Percentiles rank a stretch among this genome's conserved stretches.
These are phyloP conservation scores for Brachyhypopomus gauderio DNA, from an alignment of 2,113 vertebrate genomes.

Conservation along the genomic window DNA sequence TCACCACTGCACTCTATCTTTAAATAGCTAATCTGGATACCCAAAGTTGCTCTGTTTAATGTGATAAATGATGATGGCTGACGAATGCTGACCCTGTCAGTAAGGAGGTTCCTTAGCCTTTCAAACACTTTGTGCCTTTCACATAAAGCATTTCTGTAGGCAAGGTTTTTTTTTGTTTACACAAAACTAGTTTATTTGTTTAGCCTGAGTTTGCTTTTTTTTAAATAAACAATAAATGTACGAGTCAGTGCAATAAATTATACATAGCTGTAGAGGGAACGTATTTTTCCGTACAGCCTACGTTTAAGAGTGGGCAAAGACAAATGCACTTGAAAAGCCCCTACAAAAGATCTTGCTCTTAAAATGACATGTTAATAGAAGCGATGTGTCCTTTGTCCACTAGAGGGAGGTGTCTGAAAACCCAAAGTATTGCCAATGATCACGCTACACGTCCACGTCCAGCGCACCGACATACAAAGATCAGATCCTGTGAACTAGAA, in stretches of 20 bases:
- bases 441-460: slow-evolving; percentile 32
- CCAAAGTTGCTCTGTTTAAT: neutral
- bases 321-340: neutral
- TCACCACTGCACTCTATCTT: slow-evolving; percentile 69
- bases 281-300: neutral
- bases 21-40: neutral
- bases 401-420: slow-evolving; percentile 74
- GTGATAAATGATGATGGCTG: neutral
- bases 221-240: too few species aligned
- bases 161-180: neutral
- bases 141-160: neutral
- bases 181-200: too few species aligned
- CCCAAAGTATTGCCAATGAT: slow-evolving; percentile 50
- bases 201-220: too few species aligned
- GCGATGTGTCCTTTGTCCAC: slow-evolving; percentile 55
- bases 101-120: too few species aligned
- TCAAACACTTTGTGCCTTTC: neutral
- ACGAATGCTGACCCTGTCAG: neutral
- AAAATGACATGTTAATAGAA: neutral
- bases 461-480: neutral
- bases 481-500: neutral
- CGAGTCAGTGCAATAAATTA: too few species aligned
- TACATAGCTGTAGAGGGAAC: too few species aligned
- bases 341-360: neutral
- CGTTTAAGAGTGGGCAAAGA: too few species aligned